Conservation (phyloP, 2,113 vertebrate species). For the Bos javanicus region DNA sequence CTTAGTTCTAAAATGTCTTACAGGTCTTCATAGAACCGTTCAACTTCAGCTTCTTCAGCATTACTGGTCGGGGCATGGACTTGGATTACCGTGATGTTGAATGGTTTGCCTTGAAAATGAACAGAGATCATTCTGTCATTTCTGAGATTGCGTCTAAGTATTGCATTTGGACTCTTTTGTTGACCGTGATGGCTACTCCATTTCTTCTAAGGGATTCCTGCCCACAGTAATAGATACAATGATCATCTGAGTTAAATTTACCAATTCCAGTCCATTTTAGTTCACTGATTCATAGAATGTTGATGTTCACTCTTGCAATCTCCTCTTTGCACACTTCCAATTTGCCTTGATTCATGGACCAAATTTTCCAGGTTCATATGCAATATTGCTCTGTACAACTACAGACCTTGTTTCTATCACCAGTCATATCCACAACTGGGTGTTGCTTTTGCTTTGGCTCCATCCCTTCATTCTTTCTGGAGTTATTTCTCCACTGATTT, state of each 20-base stretch:
- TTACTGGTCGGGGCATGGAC: background rate
- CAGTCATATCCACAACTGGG: background rate
- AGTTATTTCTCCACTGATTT: background rate
- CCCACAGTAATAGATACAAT: background rate
- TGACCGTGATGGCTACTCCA: background rate
- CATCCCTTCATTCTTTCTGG: background rate
- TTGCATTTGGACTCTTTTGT: background rate
- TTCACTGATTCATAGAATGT: background rate
- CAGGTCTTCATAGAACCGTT: background rate
- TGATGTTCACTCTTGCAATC: accelerated
- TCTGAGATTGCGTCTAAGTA: background rate
- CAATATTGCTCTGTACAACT: background rate
- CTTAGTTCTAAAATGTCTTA: background rate
- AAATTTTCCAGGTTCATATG: background rate
- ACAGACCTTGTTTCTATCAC: background rate
- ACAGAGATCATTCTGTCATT: background rate
- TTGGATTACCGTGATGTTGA: background rate
- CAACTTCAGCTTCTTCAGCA: background rate
- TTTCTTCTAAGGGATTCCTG: background rate
- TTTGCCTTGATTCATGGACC: background rate
- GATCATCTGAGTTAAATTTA: background rate
- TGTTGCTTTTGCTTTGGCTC: background rate
- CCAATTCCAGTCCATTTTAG: background rate
- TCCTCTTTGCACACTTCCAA: background rate
- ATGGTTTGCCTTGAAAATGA: background rate